Conservation (phyloP, 35 echinoderm and acorn worm genomes). For the Diadema setosum region DNA sequence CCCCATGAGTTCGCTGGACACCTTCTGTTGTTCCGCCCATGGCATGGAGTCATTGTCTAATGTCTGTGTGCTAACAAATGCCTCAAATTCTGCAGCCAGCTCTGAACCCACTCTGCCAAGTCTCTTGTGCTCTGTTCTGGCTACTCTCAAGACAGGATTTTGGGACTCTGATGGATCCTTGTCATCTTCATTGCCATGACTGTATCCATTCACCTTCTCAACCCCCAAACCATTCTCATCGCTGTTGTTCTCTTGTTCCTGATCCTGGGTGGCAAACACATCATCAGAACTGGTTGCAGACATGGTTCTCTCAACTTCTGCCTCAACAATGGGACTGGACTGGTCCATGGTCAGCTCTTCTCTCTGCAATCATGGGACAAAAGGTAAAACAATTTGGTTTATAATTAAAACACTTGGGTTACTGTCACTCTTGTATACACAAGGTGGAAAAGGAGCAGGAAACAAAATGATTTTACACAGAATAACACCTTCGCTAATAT, state of each 20-base stretch:
- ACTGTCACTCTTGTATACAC: too few relatives aligned
- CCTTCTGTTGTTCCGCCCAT: background rate
- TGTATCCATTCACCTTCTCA: background rate
- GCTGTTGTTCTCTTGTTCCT: background rate
- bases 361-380: conserved; percentile 25
- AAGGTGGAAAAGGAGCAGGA: too few relatives aligned
- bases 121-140: conserved; percentile 11
- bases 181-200: background rate
- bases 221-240: background rate
- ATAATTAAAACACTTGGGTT: too few relatives aligned
- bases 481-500: too few relatives aligned
- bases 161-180: background rate
- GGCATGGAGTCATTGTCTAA: background rate
- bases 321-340: conserved; percentile 7
- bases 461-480: too few relatives aligned
- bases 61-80: conserved; percentile 33
- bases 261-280: background rate
- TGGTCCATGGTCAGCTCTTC: conserved; percentile 9
- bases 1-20: background rate
- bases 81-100: conserved; percentile 41
- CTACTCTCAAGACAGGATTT: background rate
- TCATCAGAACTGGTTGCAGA: background rate
- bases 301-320: background rate
- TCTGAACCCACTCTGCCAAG: conserved; percentile 37
- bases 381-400: background rate